Evolutionary conservation across 2,797 vertebrate species (phyloP), one percentile per base, ranked within the genome.

Genomic region (Eidolon dupreanum): DNA sequence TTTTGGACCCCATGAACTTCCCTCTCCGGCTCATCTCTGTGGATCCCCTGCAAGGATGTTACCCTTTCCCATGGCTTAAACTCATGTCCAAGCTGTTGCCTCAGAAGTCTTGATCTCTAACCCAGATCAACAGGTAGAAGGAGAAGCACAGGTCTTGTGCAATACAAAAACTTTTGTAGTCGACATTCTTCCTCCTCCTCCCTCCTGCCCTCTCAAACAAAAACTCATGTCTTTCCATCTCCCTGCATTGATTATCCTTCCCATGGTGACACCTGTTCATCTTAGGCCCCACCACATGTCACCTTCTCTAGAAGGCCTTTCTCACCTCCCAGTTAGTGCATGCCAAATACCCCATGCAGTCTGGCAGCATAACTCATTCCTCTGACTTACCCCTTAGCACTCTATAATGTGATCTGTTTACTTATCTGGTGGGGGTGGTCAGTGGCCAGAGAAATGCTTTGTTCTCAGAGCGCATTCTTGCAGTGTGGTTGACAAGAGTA

Each of bases 281-380:
- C 73, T 8, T 43, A 12, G 51, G 33, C 31, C n/a, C 49, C 70
- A 13, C 24, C 11, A 28, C 17, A 2, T 1, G 51, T 55, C 43
- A 24, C 41, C 46, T 82, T 63, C 49, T 79, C 38, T 5, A 41
- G 66, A 77, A 88, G 91, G 9, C 33, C 41, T 77, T 53, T 95
- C 57, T 85, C 51, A 41, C 5, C 55, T 81, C 43, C 5, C 12
- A n/a, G 49, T 57, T 41, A 59, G 38, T 11, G 70, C 26, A 43
- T 49, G 38, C 43, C 57, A 13, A 16, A 53, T 20, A 3, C 8
- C 22, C 4, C 5, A 0, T 11, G 24, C 6, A 6, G 11, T 26
- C 73, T 51, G 46, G 55, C 33, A 33, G 6, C 3, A 4, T 6
- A 33, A 0, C 61, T n/a, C 3, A 1, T 46, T 26, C 26, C 26